Evolutionary conservation across 1,140 invertebrate species (phyloP), one percentile per base, ranked within the genome.

Genomic region (Zaprionus camerounensis): DNA sequence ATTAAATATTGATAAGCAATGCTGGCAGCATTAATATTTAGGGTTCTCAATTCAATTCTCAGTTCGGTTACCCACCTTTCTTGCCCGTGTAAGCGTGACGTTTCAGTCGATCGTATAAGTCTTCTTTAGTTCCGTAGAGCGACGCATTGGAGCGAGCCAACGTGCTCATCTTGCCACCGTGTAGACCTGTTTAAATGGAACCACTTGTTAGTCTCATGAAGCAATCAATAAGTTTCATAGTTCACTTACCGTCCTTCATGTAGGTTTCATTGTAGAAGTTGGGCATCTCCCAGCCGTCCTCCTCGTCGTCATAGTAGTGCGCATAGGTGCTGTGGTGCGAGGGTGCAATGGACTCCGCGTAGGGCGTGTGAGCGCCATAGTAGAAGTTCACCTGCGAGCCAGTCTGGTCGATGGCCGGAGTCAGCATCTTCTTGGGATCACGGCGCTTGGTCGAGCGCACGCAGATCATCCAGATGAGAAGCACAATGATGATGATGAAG

Each of bases 241-340:
- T 2, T 9, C 9, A 13, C 85, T 97, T 94, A 93, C 97, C 97
- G 94, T 97, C 97, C 94, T 98, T 98, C 97, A 98, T 98, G 85
- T 98, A 98, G 17, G 97, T 98, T 94, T 99, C 98, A 93, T 98
- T 98, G 93, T 99, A 99, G 92, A 98, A 98, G 93, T 98, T 98
- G 0, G 98, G 98, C 98, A 99, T 98, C 91, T 98, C 98, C 97
- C 98, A 98, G 13, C 97, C 98, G 79, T 98, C 97, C 91, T 98
- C 98, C 91, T 99, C 98, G 88, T 97, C 97, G 92, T 97, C 97
- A 83, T 98, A 99, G 92, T 98, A 99, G 92, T 98, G 98, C 17
- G 98, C 98, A 91, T 99, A 99, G 0, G 97, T 98, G 41, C 97
- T 98, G 88, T 99, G 98, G 93, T 98, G 97, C 1, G 97, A 98